A percentile compares a stretch with the other conserved stretches of the same genome.
Evolutionary conservation across 2,888 invertebrate genomes (phyloP).

Genomic region (Lasioglossum figueresi): DNA sequence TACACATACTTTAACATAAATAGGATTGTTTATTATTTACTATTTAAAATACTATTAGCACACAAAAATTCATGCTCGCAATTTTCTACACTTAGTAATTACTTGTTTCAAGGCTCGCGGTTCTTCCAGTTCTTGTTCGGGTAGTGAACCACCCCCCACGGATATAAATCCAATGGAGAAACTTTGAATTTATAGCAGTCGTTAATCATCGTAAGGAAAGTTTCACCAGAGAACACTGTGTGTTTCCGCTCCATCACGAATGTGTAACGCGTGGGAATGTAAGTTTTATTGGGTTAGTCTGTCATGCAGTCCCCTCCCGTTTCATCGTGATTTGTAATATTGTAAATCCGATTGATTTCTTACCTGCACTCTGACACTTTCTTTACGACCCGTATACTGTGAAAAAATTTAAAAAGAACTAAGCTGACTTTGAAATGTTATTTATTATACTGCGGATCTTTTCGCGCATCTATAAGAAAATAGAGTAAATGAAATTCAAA

Average conservation of each 20-base stretch:
- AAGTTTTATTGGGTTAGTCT: slow-evolving; percentile 26
- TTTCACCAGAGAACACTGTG: slow-evolving; percentile 35
- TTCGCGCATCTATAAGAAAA: no score
- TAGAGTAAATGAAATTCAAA: no score
- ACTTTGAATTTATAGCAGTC: slow-evolving; percentile 50
- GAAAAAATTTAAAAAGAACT: background rate
- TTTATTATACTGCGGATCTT: no score
- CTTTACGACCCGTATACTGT: background rate
- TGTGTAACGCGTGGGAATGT: slow-evolving; percentile 25
- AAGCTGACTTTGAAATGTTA: background rate
- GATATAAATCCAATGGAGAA: slow-evolving; percentile 49
- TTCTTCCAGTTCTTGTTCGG: slow-evolving; percentile 19
- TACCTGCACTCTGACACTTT: background rate
- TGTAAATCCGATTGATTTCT: background rate
- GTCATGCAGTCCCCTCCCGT: background rate
- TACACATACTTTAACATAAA: no score
- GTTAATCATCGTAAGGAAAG: slow-evolving; percentile 48
- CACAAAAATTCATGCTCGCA: no score
- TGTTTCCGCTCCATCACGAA: slow-evolving; percentile 21
- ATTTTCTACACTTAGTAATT: slow-evolving; percentile 25
- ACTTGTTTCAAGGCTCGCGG: slow-evolving; percentile 37
- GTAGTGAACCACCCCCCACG: slow-evolving; percentile 24
- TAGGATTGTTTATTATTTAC: no score
- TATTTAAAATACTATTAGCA: no score
- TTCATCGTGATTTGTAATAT: background rate